Evolutionary conservation across 2,797 vertebrate genomes (phyloP).

Genomic region (Cirrhinus mrigala): DNA sequence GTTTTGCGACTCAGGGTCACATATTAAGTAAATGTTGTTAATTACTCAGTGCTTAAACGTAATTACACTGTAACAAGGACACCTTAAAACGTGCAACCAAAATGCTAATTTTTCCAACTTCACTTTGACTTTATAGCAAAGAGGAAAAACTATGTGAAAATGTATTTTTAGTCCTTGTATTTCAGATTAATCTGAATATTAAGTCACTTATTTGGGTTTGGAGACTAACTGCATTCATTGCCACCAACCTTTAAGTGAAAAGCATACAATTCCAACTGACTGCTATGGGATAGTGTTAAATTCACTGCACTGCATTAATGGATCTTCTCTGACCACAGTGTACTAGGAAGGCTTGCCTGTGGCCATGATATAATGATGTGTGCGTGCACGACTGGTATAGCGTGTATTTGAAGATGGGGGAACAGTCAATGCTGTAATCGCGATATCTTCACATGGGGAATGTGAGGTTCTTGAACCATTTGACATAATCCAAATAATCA

Average conservation of each 20-base stretch:
- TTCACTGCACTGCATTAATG: slow-evolving; percentile 61
- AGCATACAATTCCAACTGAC: neutral
- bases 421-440: neutral
- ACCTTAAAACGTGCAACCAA: neutral
- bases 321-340: slow-evolving; percentile 59
- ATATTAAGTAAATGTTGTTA: neutral
- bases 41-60: neutral
- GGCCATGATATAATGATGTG: slow-evolving; percentile 76
- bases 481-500: slow-evolving; percentile 56
- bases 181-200: neutral
- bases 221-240: neutral
- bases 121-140: neutral
- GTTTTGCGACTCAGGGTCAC: too few species aligned
- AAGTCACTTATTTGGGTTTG: neutral
- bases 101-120: neutral
- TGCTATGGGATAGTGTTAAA: neutral
- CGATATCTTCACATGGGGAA: slow-evolving; percentile 22
- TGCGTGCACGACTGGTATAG: slow-evolving; percentile 51
- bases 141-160: neutral
- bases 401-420: neutral
- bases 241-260: neutral
- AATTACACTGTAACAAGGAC: neutral
- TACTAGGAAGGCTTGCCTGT: slow-evolving; percentile 62
- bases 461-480: slow-evolving; percentile 38
- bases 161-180: neutral